Conservation (phyloP, 2,888 invertebrate genomes). For the Morpho helenor region DNA sequence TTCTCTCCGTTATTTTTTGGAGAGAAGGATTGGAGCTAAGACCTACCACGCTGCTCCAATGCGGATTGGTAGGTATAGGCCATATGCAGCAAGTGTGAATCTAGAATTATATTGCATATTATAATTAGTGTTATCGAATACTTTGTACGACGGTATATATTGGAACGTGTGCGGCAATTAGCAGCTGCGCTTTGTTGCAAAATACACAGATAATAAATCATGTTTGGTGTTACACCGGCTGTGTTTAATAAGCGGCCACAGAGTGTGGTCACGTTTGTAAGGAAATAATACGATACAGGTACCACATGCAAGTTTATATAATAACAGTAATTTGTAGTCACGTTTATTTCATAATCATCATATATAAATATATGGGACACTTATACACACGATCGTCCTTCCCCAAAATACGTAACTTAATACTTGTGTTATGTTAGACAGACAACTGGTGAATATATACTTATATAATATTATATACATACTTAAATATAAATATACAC, state of each 20-base stretch:
- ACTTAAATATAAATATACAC: too few relatives aligned
- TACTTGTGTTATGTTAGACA: too few relatives aligned
- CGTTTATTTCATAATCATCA: too few relatives aligned
- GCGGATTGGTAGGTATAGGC: too few relatives aligned
- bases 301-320: slow-evolving; percentile 10
- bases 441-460: too few relatives aligned
- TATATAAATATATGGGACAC: too few relatives aligned
- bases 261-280: slow-evolving; percentile 18
- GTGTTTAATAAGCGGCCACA: slow-evolving; percentile 27
- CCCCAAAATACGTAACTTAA: too few relatives aligned
- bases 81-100: neutral
- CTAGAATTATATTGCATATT: neutral
- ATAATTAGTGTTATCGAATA: neutral
- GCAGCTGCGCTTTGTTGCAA: slow-evolving; percentile 52
- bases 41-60: too few relatives aligned
- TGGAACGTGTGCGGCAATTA: slow-evolving; percentile 50
- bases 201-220: slow-evolving; percentile 41
- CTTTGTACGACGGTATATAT: neutral
- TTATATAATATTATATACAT: too few relatives aligned
- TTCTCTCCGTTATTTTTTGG: too few relatives aligned
- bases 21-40: too few relatives aligned
- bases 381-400: too few relatives aligned
- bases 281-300: slow-evolving; percentile 13
- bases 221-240: slow-evolving; percentile 28
- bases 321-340: neutral